A percentile compares a stretch with the other conserved stretches of the same genome.
These are phyloP conservation scores for Crotalus horridus DNA, from an alignment of 2,113 vertebrate genomes.

Conservation along the genomic window DNA sequence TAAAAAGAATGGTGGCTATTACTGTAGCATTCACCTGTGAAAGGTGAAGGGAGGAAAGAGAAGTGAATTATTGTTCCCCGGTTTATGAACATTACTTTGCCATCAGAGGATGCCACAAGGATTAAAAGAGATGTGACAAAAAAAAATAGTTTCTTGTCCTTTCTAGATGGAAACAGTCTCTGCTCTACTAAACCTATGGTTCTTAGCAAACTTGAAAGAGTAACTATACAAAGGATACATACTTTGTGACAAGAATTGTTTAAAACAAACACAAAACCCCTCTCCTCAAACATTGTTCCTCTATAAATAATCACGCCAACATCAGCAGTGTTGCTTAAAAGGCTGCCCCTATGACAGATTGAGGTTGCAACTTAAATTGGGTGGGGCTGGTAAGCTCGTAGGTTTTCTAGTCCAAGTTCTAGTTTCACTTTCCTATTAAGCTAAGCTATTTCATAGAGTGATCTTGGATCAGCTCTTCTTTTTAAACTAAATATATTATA, in stretches of 20 bases:
- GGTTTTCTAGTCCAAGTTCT: not conserved
- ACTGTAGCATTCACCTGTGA: not conserved
- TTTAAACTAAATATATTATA: not conserved
- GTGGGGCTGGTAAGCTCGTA: not conserved
- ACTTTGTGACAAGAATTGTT: accelerated
- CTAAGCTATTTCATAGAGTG: not conserved
- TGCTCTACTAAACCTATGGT: accelerated
- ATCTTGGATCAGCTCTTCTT: not conserved
- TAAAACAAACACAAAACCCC: accelerated
- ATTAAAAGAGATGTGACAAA: not conserved
- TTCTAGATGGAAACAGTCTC: not conserved
- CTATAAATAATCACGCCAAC: not conserved
- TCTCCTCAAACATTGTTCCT: not conserved
- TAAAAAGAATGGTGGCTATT: slow-evolving; percentile 12
- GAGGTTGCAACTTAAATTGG: not conserved
- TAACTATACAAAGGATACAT: not conserved
- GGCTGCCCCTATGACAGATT: not conserved
- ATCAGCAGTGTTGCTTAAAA: not conserved
- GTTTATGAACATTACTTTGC: accelerated
- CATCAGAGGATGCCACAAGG: not conserved
- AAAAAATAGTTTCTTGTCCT: not conserved
- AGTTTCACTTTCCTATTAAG: not conserved
- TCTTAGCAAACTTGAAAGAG: not conserved
- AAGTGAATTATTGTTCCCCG: not conserved
- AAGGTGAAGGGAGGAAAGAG: not conserved